Evolutionary conservation across 1,140 invertebrate genomes (phyloP), one percentile per base, ranked within the genome.

Genomic region (Drosophila oshimai): DNA sequence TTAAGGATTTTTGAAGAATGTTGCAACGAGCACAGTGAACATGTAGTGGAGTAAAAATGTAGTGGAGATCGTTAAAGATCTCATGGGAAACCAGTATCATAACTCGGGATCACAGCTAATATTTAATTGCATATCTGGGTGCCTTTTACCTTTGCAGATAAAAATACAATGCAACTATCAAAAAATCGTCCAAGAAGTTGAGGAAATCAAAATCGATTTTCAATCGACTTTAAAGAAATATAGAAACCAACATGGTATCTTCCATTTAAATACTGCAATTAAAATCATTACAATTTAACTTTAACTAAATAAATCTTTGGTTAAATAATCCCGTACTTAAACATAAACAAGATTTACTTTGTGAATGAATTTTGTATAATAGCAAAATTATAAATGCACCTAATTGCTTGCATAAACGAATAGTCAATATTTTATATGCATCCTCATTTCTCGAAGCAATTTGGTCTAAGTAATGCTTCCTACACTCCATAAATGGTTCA

Each of bases 381-480:
- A n/a, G n/a, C n/a, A n/a, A n/a, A n/a, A n/a, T n/a, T n/a, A n/a
- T n/a, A n/a, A 24, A 15, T 41, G 10, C 37, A 61, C 7, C 10
- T 37, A 37, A 26, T 36, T 36, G n/a, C 31, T 15, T n/a, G n/a
- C 15, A 10, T 13, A 18, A 28, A 18, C 24, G n/a, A 28, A 7
- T 15, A 20, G 2, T 3, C 6, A 20, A 58, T n/a, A n/a, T 58
- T 36, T 26, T 4, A 46, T 55, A 49, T 55, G 41, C 51, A 55
- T 55, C 51, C 55, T 36, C 17, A 37, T 36, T 12, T 37, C 22
- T 17, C n/a, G 2, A 24, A 31, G 34, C 50, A 29, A 6, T 31
- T 22, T 42, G 7, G 20, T 26, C 18, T 26, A 57, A 49, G 46
- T 60, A 74, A 74, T 74, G 47, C 36, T 79, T 79, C 64, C 69